Conservation (phyloP, 1,140 invertebrate species). For the Pinna nobilis region DNA sequence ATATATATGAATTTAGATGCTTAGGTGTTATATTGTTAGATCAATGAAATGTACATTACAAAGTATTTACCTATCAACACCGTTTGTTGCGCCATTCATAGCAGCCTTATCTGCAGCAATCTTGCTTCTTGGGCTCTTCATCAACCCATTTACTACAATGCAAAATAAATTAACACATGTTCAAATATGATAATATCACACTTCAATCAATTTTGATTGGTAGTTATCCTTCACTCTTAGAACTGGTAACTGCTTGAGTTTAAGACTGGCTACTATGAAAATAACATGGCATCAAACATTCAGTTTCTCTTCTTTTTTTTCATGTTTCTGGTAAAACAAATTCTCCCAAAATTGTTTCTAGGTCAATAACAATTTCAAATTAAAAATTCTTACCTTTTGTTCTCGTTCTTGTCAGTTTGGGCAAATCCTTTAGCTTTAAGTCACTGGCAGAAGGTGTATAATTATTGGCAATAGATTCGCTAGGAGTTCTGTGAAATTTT, state of each 20-base stretch:
- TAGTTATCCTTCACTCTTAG: no score
- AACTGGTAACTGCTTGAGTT: no score
- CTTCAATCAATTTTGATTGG: no score
- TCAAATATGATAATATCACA: not conserved
- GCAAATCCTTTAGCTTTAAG: constrained; percentile 77
- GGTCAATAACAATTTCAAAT: not conserved
- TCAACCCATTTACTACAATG: constrained; percentile 25
- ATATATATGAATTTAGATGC: not conserved
- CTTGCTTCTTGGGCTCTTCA: constrained; percentile 34
- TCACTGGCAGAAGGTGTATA: constrained; percentile 78
- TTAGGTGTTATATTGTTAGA: not conserved
- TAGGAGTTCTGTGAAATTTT: constrained; percentile 77
- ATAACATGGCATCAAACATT: no score
- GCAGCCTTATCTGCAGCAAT: constrained; percentile 4
- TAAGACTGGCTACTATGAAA: no score
- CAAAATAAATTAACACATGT: constrained; percentile 1
- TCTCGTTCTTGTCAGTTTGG: constrained; percentile 69
- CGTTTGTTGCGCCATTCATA: constrained; percentile 9
- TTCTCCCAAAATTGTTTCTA: not conserved
- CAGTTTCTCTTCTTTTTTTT: no score
- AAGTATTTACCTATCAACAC: constrained; percentile 12
- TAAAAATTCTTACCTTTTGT: constrained; percentile 34
- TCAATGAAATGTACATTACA: not conserved
- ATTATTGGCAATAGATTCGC: constrained; percentile 80
- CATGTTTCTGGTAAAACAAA: not conserved